Conservation (phyloP, 2,888 invertebrate species). For the Platypus cylindrus region DNA sequence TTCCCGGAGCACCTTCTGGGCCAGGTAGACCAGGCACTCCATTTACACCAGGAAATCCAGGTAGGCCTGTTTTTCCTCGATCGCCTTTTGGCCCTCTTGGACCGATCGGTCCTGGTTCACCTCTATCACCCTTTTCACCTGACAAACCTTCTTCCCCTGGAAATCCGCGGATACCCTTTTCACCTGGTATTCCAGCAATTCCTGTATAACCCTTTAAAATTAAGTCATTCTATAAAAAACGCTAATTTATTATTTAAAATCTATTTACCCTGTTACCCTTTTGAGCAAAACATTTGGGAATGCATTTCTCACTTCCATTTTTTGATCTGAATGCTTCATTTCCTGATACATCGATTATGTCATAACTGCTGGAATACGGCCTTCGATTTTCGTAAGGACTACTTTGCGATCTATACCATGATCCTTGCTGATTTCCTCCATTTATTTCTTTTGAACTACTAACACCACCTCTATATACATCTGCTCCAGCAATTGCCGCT, state of each 20-base stretch:
- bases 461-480: background rate
- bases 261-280: slow-evolving; percentile 60
- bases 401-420: too few relatives aligned
- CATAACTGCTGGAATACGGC: slow-evolving; percentile 37
- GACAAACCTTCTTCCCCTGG: slow-evolving; percentile 74
- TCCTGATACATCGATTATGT: slow-evolving; percentile 36
- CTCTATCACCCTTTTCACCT: slow-evolving; percentile 81
- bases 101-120: slow-evolving; percentile 72
- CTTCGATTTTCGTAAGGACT: slow-evolving; percentile 27
- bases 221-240: slow-evolving; percentile 18
- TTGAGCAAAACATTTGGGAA: slow-evolving; percentile 79
- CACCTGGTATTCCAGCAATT: slow-evolving; percentile 55
- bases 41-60: slow-evolving; percentile 70
- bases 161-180: slow-evolving; percentile 65
- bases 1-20: slow-evolving; percentile 57
- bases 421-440: too few relatives aligned
- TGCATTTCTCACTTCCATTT: slow-evolving; percentile 54
- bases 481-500: slow-evolving; percentile 6
- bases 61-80: slow-evolving; percentile 72
- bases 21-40: slow-evolving; percentile 63
- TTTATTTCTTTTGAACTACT: too few relatives aligned
- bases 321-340: slow-evolving; percentile 34
- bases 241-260: background rate
- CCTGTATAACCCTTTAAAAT: slow-evolving; percentile 63
- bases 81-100: slow-evolving; percentile 76